Conservation (phyloP, 2,113 vertebrate genomes). For the Hipposideros armiger region DNA sequence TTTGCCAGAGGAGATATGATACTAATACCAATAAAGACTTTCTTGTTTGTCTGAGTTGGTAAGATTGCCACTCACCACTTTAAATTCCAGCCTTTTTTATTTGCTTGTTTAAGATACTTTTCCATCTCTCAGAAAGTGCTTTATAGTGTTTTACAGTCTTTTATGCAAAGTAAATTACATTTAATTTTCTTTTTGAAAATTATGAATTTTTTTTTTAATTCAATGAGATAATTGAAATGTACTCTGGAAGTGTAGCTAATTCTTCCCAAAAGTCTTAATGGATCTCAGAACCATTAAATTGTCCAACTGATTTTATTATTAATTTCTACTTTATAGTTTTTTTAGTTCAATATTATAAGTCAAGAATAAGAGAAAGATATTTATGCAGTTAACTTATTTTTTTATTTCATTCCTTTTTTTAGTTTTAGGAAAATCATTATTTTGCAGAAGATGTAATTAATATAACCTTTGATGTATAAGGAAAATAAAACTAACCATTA, state of each 20-base stretch:
- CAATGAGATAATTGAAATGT: neutral
- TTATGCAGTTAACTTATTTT: neutral
- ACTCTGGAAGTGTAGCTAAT: neutral
- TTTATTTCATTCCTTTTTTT: neutral
- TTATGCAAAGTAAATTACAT: constrained; percentile 28
- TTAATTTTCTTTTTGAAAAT: neutral
- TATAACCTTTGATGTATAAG: neutral
- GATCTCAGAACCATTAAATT: neutral
- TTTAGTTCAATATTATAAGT: neutral
- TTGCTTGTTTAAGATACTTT: neutral
- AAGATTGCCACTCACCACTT: neutral
- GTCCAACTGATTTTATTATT: neutral
- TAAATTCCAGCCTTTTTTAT: neutral
- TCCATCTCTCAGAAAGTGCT: neutral
- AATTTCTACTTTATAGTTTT: constrained; percentile 5
- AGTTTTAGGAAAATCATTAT: neutral
- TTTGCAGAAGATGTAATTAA: constrained; percentile 15
- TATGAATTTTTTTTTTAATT: neutral
- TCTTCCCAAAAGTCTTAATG: neutral
- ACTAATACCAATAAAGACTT: constrained; percentile 10
- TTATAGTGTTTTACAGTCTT: neutral
- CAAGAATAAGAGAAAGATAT: neutral
- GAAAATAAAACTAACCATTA: neutral
- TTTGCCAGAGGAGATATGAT: neutral
- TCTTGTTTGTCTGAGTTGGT: neutral